Evolutionary conservation across 2,113 vertebrate species (phyloP), one percentile per base, ranked within the genome.

Genomic region (Seriola dumerili): DNA sequence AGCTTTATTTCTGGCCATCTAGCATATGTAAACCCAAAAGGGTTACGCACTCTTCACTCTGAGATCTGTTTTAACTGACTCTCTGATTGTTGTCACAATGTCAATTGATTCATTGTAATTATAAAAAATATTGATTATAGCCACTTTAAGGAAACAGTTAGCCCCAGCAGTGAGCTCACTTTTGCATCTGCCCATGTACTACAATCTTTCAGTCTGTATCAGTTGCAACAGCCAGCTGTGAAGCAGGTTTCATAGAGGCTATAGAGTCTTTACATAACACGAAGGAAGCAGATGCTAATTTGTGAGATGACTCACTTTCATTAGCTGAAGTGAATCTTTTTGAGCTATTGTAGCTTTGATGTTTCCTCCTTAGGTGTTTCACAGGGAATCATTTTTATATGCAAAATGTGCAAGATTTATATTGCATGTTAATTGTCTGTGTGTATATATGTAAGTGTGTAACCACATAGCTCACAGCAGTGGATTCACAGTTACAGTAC

Each of bases 301-400:
- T 84, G 75, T 77, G 59, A 69, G 67, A 80, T 87, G 78, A 81
- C 79, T 89, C 83, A 81, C 85, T 83, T 91, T 84, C 64, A 83
- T 85, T 83, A 85, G 54, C 58, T 54, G 59, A 50, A 83, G 67
- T 59, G 59, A 67, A 85, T 80, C 80, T 73, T 89, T 81, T 50
- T 52, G 69, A 81, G 85, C 61, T 75, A 6, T 78, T 36, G 38
- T 52, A 71, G 64, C 88, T 91, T 92, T 92, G 92, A 90, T 90
- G 86, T 90, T 93, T 78, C 71, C 66, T 90, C 81, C 75, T 78
- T 42, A 76, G 79, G 88, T 90, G 87, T 81, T 80, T 85, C 80
- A 52, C 54, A 42, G 62, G 77, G 68, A 88, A 84, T 82, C 17
- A 1, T 57, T 76, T 85, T 87, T 84, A 72, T 85, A 85, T 88